phyloP scores from a whole-genome alignment of 1,140 invertebrate genomes.

The Zaprionus tsacasi region DNA sequence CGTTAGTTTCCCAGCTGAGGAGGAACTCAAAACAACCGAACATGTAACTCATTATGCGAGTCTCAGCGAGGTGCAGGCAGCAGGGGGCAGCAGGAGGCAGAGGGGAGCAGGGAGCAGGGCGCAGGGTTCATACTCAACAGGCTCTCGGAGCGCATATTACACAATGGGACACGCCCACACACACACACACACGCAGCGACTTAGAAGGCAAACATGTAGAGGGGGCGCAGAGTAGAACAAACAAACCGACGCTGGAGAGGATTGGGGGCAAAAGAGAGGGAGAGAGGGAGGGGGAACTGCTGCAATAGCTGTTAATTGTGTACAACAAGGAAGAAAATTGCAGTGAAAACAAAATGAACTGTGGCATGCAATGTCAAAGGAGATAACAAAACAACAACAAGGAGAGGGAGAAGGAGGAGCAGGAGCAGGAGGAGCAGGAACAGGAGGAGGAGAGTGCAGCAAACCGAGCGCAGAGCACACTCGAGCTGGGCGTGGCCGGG shows the following conservation, averaged over 20 bases:
- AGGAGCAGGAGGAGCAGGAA: conserved; percentile 1
- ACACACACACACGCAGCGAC: conserved; percentile 22
- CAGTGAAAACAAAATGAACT: conserved; percentile 78
- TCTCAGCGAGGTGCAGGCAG: conserved; percentile 53
- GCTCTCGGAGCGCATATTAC: conserved; percentile 61
- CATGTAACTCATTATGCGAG: conserved; percentile 77
- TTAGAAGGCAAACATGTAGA: conserved; percentile 50
- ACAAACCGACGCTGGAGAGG: neutral
- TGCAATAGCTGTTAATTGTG: conserved; percentile 77
- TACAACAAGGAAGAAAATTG: conserved; percentile 80
- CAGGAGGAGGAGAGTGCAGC: neutral
- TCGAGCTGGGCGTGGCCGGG: conserved; percentile 26
- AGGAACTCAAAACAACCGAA: conserved; percentile 27
- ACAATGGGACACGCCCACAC: conserved; percentile 61
- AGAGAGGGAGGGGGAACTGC: conserved; percentile 7
- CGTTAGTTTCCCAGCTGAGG: conserved; percentile 5
- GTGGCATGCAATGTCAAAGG: conserved; percentile 65
- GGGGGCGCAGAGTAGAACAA: conserved; percentile 3
- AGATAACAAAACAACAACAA: conserved; percentile 35
- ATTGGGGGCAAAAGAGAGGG: neutral
- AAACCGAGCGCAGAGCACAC: neutral
- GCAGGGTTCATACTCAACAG: conserved; percentile 25
- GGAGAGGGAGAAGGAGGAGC: neutral
- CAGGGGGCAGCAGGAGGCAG: neutral
- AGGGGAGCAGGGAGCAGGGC: neutral